A percentile compares a stretch with the other conserved stretches of the same genome.
Conservation (phyloP, 2,113 vertebrate species). For the Prolemur simus region DNA sequence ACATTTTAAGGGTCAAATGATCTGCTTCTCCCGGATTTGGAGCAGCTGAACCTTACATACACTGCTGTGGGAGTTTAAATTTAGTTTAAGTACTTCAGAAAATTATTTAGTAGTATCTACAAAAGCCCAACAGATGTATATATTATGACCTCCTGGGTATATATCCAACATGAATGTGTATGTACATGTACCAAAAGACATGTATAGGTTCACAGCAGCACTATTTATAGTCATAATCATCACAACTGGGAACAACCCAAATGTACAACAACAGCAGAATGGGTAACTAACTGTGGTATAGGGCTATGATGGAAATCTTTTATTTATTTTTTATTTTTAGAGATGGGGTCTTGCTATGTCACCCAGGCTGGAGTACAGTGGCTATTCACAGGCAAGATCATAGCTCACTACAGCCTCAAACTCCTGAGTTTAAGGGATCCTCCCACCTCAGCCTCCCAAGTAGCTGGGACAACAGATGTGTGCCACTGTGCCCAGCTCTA, state of each 20-base stretch:
- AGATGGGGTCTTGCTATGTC: not conserved
- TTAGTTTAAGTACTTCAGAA: slow-evolving; percentile 14
- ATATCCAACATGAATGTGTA: not conserved
- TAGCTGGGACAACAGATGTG: not conserved
- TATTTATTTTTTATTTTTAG: not conserved
- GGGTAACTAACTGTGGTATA: not conserved
- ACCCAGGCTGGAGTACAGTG: not conserved
- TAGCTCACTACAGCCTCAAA: not conserved
- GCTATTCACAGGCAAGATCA: not conserved
- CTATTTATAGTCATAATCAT: not conserved
- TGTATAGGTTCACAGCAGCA: not conserved
- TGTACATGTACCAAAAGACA: not conserved
- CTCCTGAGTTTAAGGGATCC: not conserved
- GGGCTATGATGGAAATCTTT: not conserved
- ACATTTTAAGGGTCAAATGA: not conserved
- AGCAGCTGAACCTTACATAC: not conserved
- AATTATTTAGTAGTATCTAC: not conserved
- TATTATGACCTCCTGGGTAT: not conserved
- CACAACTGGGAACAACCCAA: not conserved
- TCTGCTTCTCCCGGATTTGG: not conserved
- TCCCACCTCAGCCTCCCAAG: not conserved
- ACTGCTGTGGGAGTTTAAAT: not conserved
- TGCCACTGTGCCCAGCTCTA: not conserved
- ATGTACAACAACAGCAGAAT: not conserved
- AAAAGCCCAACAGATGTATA: not conserved